A percentile compares a stretch with the other conserved stretches of the same genome.
phyloP scores from a whole-genome alignment of 2,888 invertebrate genomes.

The Zaprionus obscuricornis region DNA sequence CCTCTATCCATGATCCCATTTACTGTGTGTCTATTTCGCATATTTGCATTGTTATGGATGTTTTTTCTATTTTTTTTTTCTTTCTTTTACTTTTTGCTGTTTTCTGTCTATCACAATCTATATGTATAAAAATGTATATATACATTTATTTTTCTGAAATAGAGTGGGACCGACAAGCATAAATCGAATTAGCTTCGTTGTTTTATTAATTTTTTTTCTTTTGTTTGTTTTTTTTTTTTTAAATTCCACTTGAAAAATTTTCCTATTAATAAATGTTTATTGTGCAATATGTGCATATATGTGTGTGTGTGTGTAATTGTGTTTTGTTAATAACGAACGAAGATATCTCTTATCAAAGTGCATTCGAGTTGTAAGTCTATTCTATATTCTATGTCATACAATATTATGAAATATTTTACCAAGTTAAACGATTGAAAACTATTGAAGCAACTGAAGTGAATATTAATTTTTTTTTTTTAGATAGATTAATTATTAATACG shows the following conservation, averaged over 20 bases:
- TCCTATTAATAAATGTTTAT: slow-evolving; percentile 41
- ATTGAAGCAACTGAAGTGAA: too few species aligned
- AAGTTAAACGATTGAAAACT: too few species aligned
- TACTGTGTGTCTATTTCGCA: slow-evolving; percentile 54
- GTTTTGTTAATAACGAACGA: too few species aligned
- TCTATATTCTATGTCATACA: too few species aligned
- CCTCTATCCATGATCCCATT: slow-evolving; percentile 8
- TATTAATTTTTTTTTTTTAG: too few species aligned
- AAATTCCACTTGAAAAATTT: slow-evolving; percentile 39
- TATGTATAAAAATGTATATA: too few species aligned
- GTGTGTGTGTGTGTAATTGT: not conserved
- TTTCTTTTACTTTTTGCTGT: slow-evolving; percentile 15
- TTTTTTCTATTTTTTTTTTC: slow-evolving; percentile 32
- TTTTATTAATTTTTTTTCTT: slow-evolving; percentile 16
- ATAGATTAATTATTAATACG: too few species aligned
- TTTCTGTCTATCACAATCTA: slow-evolving; percentile 29
- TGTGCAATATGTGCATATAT: too few species aligned
- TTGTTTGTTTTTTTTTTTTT: slow-evolving; percentile 10
- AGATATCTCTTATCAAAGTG: slow-evolving; percentile 39
- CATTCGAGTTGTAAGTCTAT: too few species aligned
- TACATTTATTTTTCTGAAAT: not conserved
- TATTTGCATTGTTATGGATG: slow-evolving; percentile 66
- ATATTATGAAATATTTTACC: too few species aligned
- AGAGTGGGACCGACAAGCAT: slow-evolving; percentile 19
- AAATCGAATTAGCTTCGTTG: slow-evolving; percentile 35